Base-by-base conservation (phyloP, 2,888 invertebrate genomes). In the Drosophila atroscutellata region DNA sequence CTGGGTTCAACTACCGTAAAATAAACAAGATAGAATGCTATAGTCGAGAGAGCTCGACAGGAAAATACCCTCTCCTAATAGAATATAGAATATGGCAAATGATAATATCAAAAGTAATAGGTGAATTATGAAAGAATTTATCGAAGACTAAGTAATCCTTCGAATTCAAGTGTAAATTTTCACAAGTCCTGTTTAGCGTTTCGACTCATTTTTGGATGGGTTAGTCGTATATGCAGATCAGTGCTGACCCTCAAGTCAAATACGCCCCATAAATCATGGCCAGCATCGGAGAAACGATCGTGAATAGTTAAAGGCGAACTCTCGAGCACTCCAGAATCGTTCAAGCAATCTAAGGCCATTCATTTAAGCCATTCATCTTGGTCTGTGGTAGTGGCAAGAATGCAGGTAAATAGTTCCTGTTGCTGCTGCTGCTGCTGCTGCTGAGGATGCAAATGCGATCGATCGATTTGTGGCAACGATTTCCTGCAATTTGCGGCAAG, bases 401-500 rank as follows among this genome's bases (percentile, higher is more conserved):
- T 55, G 54, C 26, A 11, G 36, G 24, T 18, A 26, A 49, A 18
- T 15, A 54, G 54, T 54, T 54, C 26, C 34, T 52, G 51, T 45
- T 65, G 32, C 26, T 39, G 24, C 51, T 37, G 51, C 26, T 39
- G 24, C 51, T 37, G 51, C 36, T 52, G 62, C 7, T 37, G n/a
- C n/a, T n/a, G 15, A 49, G 55, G 67, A 67, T 45, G 45, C 45
- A 45, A 45, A 15, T 45, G 66, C 36, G 26, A 57, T 39, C 62
- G 70, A 73, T 74, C 71, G 74, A 58, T 75, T n/a, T 36, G 51
- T 30, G 42, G 61, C 75, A 61, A 58, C 54, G 51, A 57, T 70
- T 64, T 68, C 57, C 68, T 76, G 63, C 56, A 72, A 63, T 57
- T 70, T 57, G 64, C 60, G 64, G 47, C 45, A 63, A 63, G 39